Base-by-base conservation (phyloP, 1,140 invertebrate species). In the Bicyclus anynana region DNA sequence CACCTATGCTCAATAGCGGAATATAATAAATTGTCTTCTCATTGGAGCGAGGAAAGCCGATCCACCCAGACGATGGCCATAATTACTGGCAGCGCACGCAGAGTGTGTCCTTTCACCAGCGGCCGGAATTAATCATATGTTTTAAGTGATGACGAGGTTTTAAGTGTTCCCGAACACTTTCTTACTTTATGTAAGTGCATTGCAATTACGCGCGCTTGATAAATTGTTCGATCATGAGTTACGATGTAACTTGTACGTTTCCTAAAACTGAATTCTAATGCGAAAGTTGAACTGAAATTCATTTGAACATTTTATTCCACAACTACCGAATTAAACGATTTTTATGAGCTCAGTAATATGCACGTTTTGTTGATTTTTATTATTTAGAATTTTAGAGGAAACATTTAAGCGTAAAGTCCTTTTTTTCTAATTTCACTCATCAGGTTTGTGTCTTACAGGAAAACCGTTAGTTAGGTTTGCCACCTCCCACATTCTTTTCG, bases 71-170 rank as follows among this genome's bases (percentile, higher is more conserved):
- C 17, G 35, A 13, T 10, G 16, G 35, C 37, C 37, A 40, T 40
- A 40, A 40, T 40, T 40, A 40, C 29, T 26, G 4, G 29, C 37
- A 17, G 13, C 48, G 29, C 52, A 54, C 40, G 60, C 60, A 57
- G 53, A 57, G 10, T 13, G 18, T 57, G 51, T 59, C 64, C 64
- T 67, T 67, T 67, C 60, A 59, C 59, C 62, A 42, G 48, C 56
- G 35, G 42, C 20, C 23, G 12, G 29, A 67, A 62, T 67, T 62
- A 51, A 53, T 50, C 53, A 53, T 62, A 35, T 42, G 37, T 42
- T 38, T 37, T 40, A 53, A 53, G 42, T 44, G 42, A 44, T 44
- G 42, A 44, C 42, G 42, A 44, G 42, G 12, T 44, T 44, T 44
- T 44, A 44, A 44, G 17, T 20, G 42, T n/a, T 20, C 18, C 20